Evolutionary conservation across 2,797 vertebrate species (phyloP), one percentile per base, ranked within the genome.

Genomic region (Choloepus didactylus): DNA sequence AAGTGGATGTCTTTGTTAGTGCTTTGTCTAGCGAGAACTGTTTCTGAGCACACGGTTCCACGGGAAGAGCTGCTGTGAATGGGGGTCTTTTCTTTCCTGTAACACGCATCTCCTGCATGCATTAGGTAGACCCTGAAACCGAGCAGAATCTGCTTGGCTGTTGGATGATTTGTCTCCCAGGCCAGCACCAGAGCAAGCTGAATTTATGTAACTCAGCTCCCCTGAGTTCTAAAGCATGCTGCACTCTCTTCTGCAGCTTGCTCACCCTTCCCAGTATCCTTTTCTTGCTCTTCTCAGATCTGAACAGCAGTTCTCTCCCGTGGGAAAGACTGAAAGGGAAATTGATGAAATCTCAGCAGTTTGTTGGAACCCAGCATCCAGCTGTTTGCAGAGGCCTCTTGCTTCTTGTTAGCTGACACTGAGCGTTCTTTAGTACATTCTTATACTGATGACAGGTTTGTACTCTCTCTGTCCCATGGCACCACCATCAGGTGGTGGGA

Each of bases 281-380:
- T 84, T 91, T 64, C 70, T 92, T 96, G 29, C 29, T 91, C 19
- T 87, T 88, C 62, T 51, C 27, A 51, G 70, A 59, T 44, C 19
- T 54, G 29, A 70, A 35, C 25, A 83, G 46, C 76, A 29, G 1
- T 54, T 84, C 38, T 77, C 5, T 56, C 46, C 41, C 72, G 2
- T 21, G 64, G 87, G 77, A 90, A 96, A 93, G 59, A 9, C 31
- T 72, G 15, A 41, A 54, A 77, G 76, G 76, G 75, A 93, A 90
- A 77, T 27, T 70, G 72, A 35, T 76, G 77, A 77, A 82, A 69
- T 41, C 59, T 16, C 15, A 66, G 54, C 38, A 85, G 66, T 89
- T 94, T 41, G 4, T 38, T 93, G 67, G 72, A 94, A 56, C 49
- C 60, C 9, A 9, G 21, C 31, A 23, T 90, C 38, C 86, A 67